phyloP scores from a whole-genome alignment of 2,888 invertebrate genomes.

The Cheilosia urbana region DNA sequence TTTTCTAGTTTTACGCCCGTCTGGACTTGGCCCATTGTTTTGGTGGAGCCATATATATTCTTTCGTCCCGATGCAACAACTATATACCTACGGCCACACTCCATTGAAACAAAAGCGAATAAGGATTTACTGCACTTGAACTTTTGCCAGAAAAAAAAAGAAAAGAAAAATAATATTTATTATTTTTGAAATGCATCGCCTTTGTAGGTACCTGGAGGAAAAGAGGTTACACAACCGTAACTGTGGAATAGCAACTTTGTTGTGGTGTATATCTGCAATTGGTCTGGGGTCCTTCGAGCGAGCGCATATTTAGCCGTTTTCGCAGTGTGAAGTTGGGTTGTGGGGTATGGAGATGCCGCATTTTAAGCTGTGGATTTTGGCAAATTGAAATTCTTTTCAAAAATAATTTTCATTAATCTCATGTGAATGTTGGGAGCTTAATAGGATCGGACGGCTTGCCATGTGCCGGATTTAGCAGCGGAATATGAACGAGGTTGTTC shows the following conservation, averaged over 20 bases:
- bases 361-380: constrained; percentile 59
- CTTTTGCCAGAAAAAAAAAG: constrained; percentile 63
- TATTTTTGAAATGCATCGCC: constrained; percentile 55
- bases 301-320: neutral
- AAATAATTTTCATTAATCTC: constrained; percentile 57
- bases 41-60: neutral
- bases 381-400: constrained; percentile 68
- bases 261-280: constrained; percentile 21
- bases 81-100: constrained; percentile 14
- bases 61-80: constrained; percentile 57
- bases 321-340: neutral
- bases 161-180: constrained; percentile 53
- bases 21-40: constrained; percentile 47
- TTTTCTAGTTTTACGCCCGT: constrained; percentile 62
- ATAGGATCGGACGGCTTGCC: neutral
- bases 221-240: neutral
- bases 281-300: constrained; percentile 20
- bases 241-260: constrained; percentile 33
- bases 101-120: constrained; percentile 67
- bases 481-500: too few relatives aligned
- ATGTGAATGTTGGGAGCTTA: constrained; percentile 40
- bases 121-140: constrained; percentile 73
- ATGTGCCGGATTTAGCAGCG: too few relatives aligned
- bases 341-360: neutral
- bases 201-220: constrained; percentile 4